Evolutionary conservation across 2,113 vertebrate genomes (phyloP), one percentile per base, ranked within the genome.

Genomic region (Aspidoscelis tigris): DNA sequence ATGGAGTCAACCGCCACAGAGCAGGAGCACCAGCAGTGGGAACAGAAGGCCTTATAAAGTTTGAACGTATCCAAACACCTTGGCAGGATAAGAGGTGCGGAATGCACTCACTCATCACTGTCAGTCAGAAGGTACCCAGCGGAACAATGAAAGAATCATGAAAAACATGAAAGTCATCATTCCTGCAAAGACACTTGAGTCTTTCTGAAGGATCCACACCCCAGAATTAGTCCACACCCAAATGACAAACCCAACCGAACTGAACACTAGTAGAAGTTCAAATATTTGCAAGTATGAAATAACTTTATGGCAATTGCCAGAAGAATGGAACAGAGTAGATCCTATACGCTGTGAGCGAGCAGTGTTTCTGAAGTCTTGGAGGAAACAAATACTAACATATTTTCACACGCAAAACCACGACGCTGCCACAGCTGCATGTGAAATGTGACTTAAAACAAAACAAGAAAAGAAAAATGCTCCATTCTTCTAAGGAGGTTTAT

Each of bases 91-190:
- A 91, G 64, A 69, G 82, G 7, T 0, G 0, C 92, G 92, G 92
- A 94, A 93, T 90, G 88, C 61, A 24, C 20, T 50, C 72, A 22
- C 47, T 7, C 53, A 83, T 70, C 24, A 33, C 88, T 93, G 79
- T 85, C 91, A 90, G 50, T 82, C 80, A 79, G 87, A 80, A 89
- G 80, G 82, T 91, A 92, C 81, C 89, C 64, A 88, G 84, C 80
- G 90, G 84, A 91, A 74, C 82, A 92, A 93, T 89, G 76, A 90
- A 93, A 85, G 87, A 89, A 87, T 89, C 89, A 92, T 88, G 87
- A 78, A 61, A 61, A 91, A 86, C 68, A 87, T 90, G 89, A 92
- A 95, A 93, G 89, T 77, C 83, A 78, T 85, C 81, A 88, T 90
- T 93, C 91, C 91, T 80, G 66, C 2, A 53, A 90, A 85, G 75